A percentile compares a stretch with the other conserved stretches of the same genome.
Evolutionary conservation across 2,888 invertebrate species (phyloP).

Genomic region (Thecophora atra): DNA sequence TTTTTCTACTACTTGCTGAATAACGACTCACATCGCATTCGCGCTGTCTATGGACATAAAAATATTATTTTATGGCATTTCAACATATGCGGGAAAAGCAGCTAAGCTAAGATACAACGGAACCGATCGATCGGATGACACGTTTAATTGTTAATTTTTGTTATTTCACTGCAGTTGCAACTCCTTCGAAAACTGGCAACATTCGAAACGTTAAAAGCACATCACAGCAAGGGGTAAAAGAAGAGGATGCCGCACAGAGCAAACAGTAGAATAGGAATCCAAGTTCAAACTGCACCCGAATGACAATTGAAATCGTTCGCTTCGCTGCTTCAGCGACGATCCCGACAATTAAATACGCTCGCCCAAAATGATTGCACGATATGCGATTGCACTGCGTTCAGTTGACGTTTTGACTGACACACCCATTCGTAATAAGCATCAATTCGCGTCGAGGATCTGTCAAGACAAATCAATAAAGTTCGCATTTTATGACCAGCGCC

Average conservation of each 20-base stretch:
- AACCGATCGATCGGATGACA: neutral
- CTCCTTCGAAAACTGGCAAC: slow-evolving; percentile 13
- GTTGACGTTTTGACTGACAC: slow-evolving; percentile 32
- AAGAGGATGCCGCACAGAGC: neutral
- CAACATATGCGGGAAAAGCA: slow-evolving; percentile 26
- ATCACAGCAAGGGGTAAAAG: slow-evolving; percentile 6
- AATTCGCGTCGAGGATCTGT: slow-evolving; percentile 47
- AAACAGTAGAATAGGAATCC: neutral
- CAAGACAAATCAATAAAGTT: slow-evolving; percentile 65
- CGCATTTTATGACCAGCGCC: slow-evolving; percentile 57
- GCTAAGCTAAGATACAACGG: neutral
- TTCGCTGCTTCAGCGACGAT: neutral
- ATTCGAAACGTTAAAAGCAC: neutral
- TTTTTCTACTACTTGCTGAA: slow-evolving; percentile 1
- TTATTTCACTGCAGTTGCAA: slow-evolving; percentile 14
- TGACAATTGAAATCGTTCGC: slow-evolving; percentile 13
- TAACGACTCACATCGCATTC: neutral
- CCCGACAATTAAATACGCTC: slow-evolving; percentile 24
- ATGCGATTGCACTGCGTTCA: too few species aligned
- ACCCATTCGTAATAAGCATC: slow-evolving; percentile 47
- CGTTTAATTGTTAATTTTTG: slow-evolving; percentile 18
- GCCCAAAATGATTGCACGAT: slow-evolving; percentile 5
- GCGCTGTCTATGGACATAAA: slow-evolving; percentile 14
- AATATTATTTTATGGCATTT: slow-evolving; percentile 32
- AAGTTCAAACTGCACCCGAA: neutral